Evolutionary conservation across 2,888 invertebrate species (phyloP).

Genomic region (Desoria tigrina): DNA sequence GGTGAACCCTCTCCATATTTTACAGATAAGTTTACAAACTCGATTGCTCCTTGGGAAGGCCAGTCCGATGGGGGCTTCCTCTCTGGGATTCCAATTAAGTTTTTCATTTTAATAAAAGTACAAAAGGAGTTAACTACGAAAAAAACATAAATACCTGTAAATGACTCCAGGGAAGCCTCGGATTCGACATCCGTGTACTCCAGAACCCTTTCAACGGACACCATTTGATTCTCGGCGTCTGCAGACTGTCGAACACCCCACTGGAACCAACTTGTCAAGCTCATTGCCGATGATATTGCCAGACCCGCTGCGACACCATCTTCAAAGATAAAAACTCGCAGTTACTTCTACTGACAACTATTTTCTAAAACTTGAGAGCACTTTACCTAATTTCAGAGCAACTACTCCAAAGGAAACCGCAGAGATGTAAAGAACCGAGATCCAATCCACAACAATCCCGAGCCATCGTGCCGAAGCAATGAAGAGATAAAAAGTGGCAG

Average conservation of each 20-base stretch:
- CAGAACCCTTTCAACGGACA: constrained; percentile 59
- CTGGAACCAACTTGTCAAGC: constrained; percentile 66
- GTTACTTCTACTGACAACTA: not conserved
- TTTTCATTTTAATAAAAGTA: no score
- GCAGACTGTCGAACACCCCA: constrained; percentile 69
- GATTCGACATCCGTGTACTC: constrained; percentile 59
- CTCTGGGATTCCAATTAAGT: constrained; percentile 10
- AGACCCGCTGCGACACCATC: constrained; percentile 65
- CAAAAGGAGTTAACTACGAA: no score
- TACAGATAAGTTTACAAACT: constrained; percentile 40
- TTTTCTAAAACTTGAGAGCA: constrained; percentile 39
- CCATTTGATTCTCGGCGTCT: constrained; percentile 61
- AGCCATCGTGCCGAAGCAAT: constrained; percentile 87
- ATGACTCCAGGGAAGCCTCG: constrained; percentile 57
- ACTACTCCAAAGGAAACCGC: constrained; percentile 84
- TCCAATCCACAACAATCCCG: constrained; percentile 70
- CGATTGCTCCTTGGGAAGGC: constrained; percentile 48
- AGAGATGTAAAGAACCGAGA: constrained; percentile 82
- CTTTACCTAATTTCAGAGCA: constrained; percentile 60
- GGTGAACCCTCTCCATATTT: constrained; percentile 37
- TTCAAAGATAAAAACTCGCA: not conserved
- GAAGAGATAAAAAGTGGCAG: constrained; percentile 80
- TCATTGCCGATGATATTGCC: constrained; percentile 71
- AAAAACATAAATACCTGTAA: constrained; percentile 27
- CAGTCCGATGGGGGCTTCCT: constrained; percentile 43